These are phyloP conservation scores for Achatina immaculata DNA, from an alignment of 1,140 invertebrate genomes.

Conservation along the genomic window DNA sequence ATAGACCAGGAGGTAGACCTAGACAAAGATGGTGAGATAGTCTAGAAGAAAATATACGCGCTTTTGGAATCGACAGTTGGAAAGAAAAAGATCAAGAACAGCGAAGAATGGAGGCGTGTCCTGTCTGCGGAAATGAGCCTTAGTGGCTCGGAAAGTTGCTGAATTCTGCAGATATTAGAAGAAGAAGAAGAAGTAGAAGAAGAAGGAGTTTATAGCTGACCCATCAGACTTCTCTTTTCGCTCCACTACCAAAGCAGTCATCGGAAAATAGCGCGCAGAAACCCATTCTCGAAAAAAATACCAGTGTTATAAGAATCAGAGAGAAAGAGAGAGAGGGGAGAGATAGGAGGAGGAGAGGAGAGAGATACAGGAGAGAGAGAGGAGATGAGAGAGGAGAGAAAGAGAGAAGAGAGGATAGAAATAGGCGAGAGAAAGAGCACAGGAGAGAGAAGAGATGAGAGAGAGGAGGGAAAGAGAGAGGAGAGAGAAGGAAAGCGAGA, in stretches of 20 bases:
- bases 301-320: neutral
- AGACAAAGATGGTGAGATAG: no score
- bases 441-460: neutral
- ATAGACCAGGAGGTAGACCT: no score
- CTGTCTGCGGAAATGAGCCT: no score
- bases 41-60: no score
- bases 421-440: neutral
- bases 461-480: neutral
- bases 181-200: no score
- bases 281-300: neutral
- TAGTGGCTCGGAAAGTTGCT: no score
- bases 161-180: no score
- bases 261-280: neutral
- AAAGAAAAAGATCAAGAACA: no score
- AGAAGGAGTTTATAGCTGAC: no score
- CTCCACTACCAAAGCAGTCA: neutral
- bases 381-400: neutral
- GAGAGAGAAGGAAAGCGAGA: constrained; percentile 14
- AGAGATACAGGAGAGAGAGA: neutral
- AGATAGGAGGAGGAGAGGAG: neutral
- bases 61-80: no score
- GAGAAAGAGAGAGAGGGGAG: neutral
- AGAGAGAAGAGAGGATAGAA: neutral
- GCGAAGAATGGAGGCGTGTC: no score
- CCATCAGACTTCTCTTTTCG: no score